Conservation (phyloP, 2,888 invertebrate species). For the Ditula angustiorana region DNA sequence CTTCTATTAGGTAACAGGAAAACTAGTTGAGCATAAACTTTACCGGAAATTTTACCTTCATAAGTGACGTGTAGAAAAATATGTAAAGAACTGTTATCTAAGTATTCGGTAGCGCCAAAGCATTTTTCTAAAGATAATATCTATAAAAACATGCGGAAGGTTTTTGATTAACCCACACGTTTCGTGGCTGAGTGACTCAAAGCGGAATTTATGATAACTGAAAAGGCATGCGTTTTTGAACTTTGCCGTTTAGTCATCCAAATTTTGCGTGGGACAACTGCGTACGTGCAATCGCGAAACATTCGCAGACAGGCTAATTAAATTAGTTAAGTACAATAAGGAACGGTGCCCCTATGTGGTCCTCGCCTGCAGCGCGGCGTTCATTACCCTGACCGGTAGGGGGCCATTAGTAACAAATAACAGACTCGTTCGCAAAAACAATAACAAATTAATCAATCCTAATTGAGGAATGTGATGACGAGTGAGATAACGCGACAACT, state of each 20-base stretch:
- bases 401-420: slow-evolving; percentile 63
- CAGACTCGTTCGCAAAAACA: slow-evolving; percentile 64
- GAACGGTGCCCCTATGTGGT: slow-evolving; percentile 50
- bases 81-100: background rate
- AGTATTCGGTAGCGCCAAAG: background rate
- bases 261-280: slow-evolving; percentile 9
- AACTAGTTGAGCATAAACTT: background rate
- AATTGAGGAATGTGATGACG: slow-evolving; percentile 46
- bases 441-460: slow-evolving; percentile 62
- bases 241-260: slow-evolving; percentile 6
- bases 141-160: background rate
- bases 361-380: slow-evolving; percentile 58
- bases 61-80: background rate
- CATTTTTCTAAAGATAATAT: background rate
- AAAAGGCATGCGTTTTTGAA: background rate
- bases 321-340: slow-evolving; percentile 34
- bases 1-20: background rate
- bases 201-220: background rate
- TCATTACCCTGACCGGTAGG: slow-evolving; percentile 57
- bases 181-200: background rate
- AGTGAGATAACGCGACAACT: slow-evolving; percentile 26
- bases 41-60: background rate
- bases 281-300: background rate
- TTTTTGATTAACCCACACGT: background rate
- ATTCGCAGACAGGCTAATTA: slow-evolving; percentile 17